These are phyloP conservation scores for Tholera decimalis DNA, from an alignment of 2,888 invertebrate genomes.

Conservation along the genomic window DNA sequence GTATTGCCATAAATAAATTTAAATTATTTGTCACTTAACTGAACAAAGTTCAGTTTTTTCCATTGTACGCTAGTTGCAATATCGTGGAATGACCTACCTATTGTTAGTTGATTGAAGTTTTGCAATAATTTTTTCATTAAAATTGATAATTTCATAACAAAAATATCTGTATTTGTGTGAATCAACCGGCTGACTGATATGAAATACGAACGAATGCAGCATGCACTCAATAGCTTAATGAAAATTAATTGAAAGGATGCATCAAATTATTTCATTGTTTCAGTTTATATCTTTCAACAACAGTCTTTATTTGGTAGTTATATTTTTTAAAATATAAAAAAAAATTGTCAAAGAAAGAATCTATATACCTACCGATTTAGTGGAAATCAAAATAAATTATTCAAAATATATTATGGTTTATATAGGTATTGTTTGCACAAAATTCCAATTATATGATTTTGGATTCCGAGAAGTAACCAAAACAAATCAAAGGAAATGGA, in stretches of 20 bases:
- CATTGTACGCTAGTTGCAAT: slow-evolving; percentile 46
- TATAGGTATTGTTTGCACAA: neutral
- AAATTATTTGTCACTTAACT: slow-evolving; percentile 48
- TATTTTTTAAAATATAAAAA: neutral
- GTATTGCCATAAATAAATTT: slow-evolving; percentile 81
- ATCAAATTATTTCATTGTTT: slow-evolving; percentile 66
- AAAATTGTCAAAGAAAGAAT: neutral
- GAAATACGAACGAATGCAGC: slow-evolving; percentile 37
- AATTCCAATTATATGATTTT: neutral
- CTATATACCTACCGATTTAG: neutral
- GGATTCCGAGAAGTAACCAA: neutral
- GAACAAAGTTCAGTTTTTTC: slow-evolving; percentile 49
- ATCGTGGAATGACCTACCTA: neutral
- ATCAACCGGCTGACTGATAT: slow-evolving; percentile 40
- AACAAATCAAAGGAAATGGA: neutral
- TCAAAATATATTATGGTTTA: neutral
- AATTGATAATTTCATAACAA: neutral
- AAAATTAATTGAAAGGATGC: slow-evolving; percentile 65
- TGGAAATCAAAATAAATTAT: neutral
- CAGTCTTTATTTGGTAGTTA: neutral
- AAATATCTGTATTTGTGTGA: slow-evolving; percentile 14
- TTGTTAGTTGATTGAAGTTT: slow-evolving; percentile 1
- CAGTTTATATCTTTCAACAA: slow-evolving; percentile 27
- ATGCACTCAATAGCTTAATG: slow-evolving; percentile 44
- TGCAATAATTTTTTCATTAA: neutral